Percentiles rank a stretch among this genome's conserved stretches.
Conservation (phyloP, 23 tunicate species). For the Phallusia fumigata region DNA sequence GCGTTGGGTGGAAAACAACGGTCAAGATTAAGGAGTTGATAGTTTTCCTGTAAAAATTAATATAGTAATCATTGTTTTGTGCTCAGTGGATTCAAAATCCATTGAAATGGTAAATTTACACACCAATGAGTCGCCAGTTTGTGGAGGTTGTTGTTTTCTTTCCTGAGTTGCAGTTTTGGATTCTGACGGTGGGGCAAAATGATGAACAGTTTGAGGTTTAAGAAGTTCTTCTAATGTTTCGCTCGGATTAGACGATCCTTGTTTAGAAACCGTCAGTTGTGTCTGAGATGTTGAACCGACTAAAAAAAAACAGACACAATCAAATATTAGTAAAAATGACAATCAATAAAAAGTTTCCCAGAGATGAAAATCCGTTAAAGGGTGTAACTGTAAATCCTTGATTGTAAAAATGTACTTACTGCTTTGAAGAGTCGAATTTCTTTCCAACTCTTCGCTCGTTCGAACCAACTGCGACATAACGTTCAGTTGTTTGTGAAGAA, state of each 20-base stretch:
- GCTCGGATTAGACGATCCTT: background rate
- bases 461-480: constrained; percentile 48
- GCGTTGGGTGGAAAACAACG: constrained; percentile 55
- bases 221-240: constrained; percentile 25
- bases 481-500: constrained; percentile 38
- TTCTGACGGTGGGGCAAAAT: constrained; percentile 20
- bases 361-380: too few species aligned
- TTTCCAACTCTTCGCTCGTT: constrained; percentile 29
- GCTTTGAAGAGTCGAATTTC: background rate
- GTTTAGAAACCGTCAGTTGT: too few species aligned
- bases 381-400: too few species aligned
- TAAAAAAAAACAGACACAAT: too few species aligned
- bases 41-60: constrained; percentile 32
- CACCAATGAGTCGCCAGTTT: background rate
- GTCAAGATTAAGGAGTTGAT: constrained; percentile 43
- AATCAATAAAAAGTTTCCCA: too few species aligned
- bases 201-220: constrained; percentile 35
- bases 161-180: background rate
- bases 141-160: background rate
- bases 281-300: too few species aligned
- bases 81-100: too few species aligned
- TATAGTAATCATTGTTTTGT: background rate
- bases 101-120: background rate
- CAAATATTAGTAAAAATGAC: too few species aligned
- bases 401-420: constrained; percentile 1